Base-by-base conservation (phyloP, 2,113 vertebrate species). In the Rhineura floridana region DNA sequence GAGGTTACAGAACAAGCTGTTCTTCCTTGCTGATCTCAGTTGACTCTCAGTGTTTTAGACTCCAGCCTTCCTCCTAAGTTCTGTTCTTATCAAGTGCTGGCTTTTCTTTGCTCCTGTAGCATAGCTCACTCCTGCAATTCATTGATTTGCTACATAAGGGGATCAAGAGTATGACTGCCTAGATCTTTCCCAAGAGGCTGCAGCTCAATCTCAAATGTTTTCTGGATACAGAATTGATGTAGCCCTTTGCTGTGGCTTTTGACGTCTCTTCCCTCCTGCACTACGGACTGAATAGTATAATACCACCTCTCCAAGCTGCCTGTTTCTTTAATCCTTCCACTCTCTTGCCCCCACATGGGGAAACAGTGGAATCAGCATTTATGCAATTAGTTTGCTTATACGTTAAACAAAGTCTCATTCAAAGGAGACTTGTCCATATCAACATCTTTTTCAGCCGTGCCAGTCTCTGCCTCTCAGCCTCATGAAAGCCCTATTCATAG, bases 371-470 rank as follows among this genome's bases (percentile, higher is more conserved):
- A 84, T 88, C 72, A 42, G 93, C 92, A 87, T 88, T 92, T 72
- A 90, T 90, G 90, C 33, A 1, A 8, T 92, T 92, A 79, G 1
- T 93, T 95, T 91, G 59, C 90, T 91, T 86, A 85, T 84, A 89
- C 92, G 86, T 87, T 92, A 94, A 81, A 65, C 79, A 94, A 59
- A 59, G 91, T 65, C 75, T 90, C 80, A 1, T 94, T 94, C 81
- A 85, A 92, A 93, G 93, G 89, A 92, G 91, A 90, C 67, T 91
- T 92, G 86, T 95, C 90, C 87, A 90, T n/a, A 36, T 46, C 0
- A 42, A 88, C 87, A 80, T 90, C 93, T 94, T 95, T 62, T 59
- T 21, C 93, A 92, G 92, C 90, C 89, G 92, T 88, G 93, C 84
- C 91, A 90, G 65, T 30, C 12, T n/a, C n/a, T n/a, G n/a, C n/a